Conservation (phyloP, 2,888 invertebrate species). For the Luffia ferchaultella region DNA sequence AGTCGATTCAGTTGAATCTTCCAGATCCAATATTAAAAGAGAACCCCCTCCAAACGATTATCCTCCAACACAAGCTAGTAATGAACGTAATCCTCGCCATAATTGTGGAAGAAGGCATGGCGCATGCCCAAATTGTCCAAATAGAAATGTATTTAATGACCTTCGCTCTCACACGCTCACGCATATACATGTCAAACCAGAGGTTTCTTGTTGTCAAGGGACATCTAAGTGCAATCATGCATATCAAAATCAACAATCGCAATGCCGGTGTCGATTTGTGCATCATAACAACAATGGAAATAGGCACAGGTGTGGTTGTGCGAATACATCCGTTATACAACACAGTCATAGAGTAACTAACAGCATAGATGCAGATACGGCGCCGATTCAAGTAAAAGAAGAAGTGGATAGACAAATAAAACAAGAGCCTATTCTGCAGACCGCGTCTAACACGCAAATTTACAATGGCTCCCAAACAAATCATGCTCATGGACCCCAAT, state of each 20-base stretch:
- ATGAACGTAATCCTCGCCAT: conserved; percentile 12
- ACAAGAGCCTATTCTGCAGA: not conserved
- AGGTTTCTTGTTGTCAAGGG: conserved; percentile 20
- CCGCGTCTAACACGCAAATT: not conserved
- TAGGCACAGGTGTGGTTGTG: not conserved
- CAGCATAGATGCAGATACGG: not conserved
- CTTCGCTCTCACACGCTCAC: not conserved
- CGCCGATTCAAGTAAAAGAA: not conserved
- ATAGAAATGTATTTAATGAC: conserved; percentile 1
- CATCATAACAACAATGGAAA: not conserved
- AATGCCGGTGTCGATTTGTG: not conserved
- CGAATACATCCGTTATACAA: not conserved
- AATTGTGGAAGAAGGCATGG: conserved; percentile 15
- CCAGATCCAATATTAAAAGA: conserved; percentile 32
- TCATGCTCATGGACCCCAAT: not conserved
- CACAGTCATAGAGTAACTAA: not conserved
- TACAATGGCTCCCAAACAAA: not conserved
- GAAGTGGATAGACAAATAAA: not conserved
- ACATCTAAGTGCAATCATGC: conserved; percentile 13
- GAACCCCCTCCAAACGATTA: conserved; percentile 30
- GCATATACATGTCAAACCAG: conserved; percentile 25
- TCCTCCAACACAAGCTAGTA: conserved; percentile 20
- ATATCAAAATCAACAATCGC: not conserved
- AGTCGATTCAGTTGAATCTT: conserved; percentile 11
- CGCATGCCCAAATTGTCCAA: conserved; percentile 15